phyloP scores from a whole-genome alignment of 2,888 invertebrate genomes.

The Ophion ellenae region DNA sequence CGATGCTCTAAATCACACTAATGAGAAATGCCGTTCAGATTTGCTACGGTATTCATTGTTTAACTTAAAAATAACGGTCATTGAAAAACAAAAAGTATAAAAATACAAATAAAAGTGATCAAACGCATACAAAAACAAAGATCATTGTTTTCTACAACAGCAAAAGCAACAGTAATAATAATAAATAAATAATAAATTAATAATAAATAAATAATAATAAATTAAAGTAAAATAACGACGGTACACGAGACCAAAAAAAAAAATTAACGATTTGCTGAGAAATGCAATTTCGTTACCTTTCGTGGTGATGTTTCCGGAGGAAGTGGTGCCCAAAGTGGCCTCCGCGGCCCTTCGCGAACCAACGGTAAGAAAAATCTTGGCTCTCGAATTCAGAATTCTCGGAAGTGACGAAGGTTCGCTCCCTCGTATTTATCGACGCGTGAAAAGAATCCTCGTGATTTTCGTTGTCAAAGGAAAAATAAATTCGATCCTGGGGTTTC shows the following conservation, averaged over 20 bases:
- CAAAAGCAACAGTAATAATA: not conserved
- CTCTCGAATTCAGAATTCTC: conserved; percentile 34
- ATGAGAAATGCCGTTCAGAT: too few species aligned
- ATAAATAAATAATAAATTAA: too few species aligned
- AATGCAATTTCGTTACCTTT: conserved; percentile 56
- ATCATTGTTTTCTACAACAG: not conserved
- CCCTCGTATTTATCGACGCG: conserved; percentile 3
- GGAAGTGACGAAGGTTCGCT: conserved; percentile 35
- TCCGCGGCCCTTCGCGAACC: conserved; percentile 66
- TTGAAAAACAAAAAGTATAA: not conserved
- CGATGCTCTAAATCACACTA: too few species aligned
- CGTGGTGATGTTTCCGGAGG: conserved; percentile 60
- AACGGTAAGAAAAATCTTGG: conserved; percentile 66
- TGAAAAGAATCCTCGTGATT: not conserved
- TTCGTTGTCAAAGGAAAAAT: not conserved
- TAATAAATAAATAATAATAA: not conserved
- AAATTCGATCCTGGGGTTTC: not conserved
- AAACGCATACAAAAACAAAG: not conserved
- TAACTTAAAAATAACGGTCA: not conserved
- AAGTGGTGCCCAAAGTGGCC: conserved; percentile 62
- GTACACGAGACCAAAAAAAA: not conserved
- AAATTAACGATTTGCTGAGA: conserved; percentile 1
- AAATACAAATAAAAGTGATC: not conserved
- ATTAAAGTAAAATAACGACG: not conserved
- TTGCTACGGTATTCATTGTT: too few species aligned